These are phyloP conservation scores for Lacanobia oleracea DNA, from an alignment of 2,888 invertebrate genomes.

Conservation along the genomic window DNA sequence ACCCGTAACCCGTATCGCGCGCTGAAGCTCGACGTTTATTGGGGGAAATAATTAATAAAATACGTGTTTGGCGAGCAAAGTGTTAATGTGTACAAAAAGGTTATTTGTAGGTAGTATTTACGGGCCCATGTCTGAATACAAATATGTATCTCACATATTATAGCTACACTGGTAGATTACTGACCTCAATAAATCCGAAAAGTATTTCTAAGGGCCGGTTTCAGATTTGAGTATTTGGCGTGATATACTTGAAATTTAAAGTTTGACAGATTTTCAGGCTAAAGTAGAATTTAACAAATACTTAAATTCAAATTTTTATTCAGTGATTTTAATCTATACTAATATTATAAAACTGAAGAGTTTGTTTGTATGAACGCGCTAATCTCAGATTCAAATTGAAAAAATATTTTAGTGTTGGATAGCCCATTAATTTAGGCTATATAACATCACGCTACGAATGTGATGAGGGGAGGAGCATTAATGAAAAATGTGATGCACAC, in stretches of 20 bases:
- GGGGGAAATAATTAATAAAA: constrained; percentile 55
- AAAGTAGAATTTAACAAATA: too few species aligned
- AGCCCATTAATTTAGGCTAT: too few species aligned
- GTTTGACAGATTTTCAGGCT: not conserved
- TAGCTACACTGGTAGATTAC: not conserved
- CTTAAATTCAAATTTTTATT: too few species aligned
- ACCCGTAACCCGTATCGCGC: constrained; percentile 39
- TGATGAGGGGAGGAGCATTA: too few species aligned
- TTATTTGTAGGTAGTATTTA: constrained; percentile 23
- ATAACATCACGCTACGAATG: too few species aligned
- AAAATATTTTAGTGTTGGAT: too few species aligned
- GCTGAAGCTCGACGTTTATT: constrained; percentile 40
- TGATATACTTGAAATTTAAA: not conserved
- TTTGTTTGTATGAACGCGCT: too few species aligned
- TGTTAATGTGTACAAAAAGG: constrained; percentile 41
- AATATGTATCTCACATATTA: constrained; percentile 3
- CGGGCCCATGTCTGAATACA: constrained; percentile 7
- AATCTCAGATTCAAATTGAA: too few species aligned
- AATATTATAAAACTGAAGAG: too few species aligned
- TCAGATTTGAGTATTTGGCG: not conserved
- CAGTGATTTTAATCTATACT: too few species aligned
- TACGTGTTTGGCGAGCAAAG: constrained; percentile 52
- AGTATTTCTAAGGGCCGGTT: not conserved
- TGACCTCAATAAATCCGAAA: not conserved
- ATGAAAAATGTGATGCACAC: too few species aligned